These are phyloP conservation scores for Dipodomys merriami DNA, from an alignment of 2,113 vertebrate species.

Conservation along the genomic window DNA sequence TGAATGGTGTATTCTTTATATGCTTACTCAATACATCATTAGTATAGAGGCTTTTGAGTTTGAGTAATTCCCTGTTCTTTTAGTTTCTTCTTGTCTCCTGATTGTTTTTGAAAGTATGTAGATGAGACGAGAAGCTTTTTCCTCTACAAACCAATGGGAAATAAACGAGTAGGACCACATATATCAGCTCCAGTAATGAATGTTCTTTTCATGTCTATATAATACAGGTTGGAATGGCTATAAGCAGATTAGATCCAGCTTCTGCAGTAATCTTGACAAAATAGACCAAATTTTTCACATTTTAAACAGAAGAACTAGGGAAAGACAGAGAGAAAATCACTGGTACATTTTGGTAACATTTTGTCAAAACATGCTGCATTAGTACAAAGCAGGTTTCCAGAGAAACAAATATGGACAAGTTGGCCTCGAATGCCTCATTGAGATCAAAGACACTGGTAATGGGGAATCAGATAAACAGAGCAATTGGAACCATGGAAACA, in stretches of 20 bases:
- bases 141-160: constrained; percentile 20
- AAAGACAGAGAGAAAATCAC: background rate
- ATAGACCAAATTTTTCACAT: background rate
- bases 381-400: constrained; percentile 70
- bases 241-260: background rate
- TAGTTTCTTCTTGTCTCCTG: background rate
- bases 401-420: constrained; percentile 71
- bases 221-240: background rate
- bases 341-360: constrained; percentile 68
- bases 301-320: constrained; percentile 14
- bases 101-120: background rate
- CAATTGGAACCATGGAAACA: constrained; percentile 76
- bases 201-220: background rate
- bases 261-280: constrained; percentile 23
- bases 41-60: background rate
- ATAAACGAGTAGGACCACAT: background rate
- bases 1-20: background rate
- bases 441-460: constrained; percentile 74
- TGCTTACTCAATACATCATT: background rate
- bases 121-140: background rate
- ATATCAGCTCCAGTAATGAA: background rate
- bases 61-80: background rate
- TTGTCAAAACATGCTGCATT: constrained; percentile 56
- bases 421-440: constrained; percentile 78
- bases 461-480: constrained; percentile 68